These are phyloP conservation scores for Ariopsis seemanni DNA, from an alignment of 2,113 vertebrate genomes.

Conservation along the genomic window DNA sequence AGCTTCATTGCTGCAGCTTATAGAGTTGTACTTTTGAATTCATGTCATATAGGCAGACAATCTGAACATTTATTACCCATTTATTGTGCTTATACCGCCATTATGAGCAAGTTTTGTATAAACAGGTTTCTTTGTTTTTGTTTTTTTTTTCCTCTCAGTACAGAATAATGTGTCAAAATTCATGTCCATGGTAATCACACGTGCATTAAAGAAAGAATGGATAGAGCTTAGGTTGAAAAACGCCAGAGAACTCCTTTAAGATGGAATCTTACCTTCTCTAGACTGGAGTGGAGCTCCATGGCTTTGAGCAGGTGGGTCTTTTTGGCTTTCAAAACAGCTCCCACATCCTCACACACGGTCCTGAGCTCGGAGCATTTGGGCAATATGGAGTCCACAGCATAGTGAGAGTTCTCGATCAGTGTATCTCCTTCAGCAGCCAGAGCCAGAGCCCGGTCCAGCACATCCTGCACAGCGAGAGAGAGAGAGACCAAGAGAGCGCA, in stretches of 20 bases:
- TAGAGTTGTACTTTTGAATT: neutral
- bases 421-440: slow-evolving; percentile 79
- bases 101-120: neutral
- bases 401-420: slow-evolving; percentile 86
- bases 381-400: slow-evolving; percentile 90
- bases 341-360: slow-evolving; percentile 71
- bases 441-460: slow-evolving; percentile 73
- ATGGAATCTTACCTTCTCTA: slow-evolving; percentile 79
- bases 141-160: neutral
- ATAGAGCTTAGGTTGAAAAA: neutral
- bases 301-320: slow-evolving; percentile 81
- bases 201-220: neutral
- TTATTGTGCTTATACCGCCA: neutral
- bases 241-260: neutral
- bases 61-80: neutral
- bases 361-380: slow-evolving; percentile 90
- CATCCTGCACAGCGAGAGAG: slow-evolving; percentile 69
- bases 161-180: neutral
- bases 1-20: neutral
- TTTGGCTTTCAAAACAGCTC: slow-evolving; percentile 63
- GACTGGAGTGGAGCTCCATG: slow-evolving; percentile 81
- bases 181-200: neutral
- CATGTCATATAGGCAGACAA: neutral
- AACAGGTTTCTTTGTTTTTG: no score
- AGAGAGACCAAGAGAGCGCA: neutral